Percentiles rank a stretch among this genome's conserved stretches.
Evolutionary conservation across 2,113 vertebrate genomes (phyloP).

Genomic region (Neogobius melanostomus): DNA sequence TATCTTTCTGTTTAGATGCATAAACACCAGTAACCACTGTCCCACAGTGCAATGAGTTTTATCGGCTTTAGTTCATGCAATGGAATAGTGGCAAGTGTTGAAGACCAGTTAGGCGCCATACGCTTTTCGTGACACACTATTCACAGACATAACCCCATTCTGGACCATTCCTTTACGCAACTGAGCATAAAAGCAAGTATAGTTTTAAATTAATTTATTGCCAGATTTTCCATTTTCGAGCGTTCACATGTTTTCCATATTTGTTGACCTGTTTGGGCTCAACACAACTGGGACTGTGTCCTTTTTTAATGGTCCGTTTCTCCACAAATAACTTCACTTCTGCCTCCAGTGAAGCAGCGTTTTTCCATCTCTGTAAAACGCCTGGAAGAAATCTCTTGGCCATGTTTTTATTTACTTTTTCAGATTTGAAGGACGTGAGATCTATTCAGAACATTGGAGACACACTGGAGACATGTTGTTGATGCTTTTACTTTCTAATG

Average conservation of each 20-base stretch:
- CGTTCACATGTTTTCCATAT: neutral
- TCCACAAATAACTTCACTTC: neutral
- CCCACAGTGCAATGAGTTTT: neutral
- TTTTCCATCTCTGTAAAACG: neutral
- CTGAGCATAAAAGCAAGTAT: neutral
- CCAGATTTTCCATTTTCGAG: neutral
- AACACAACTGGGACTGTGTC: constrained; percentile 7
- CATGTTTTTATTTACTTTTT: neutral
- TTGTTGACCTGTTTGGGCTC: neutral
- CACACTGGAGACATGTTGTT: constrained; percentile 10
- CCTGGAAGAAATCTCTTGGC: neutral
- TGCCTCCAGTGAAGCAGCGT: neutral
- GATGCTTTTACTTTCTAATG: constrained; percentile 44
- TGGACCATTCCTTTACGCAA: neutral
- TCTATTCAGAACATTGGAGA: constrained; percentile 7
- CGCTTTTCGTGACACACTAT: neutral
- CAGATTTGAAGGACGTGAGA: neutral
- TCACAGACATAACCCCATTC: neutral
- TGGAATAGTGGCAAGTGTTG: too few species aligned
- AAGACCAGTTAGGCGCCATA: too few species aligned
- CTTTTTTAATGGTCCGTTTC: neutral
- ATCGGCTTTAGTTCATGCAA: too few species aligned
- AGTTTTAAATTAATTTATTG: neutral
- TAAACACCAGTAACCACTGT: neutral
- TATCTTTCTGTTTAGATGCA: neutral